Base-by-base conservation (phyloP, 2,888 invertebrate species). In the Pseudococcus jackbeardsleyi region DNA sequence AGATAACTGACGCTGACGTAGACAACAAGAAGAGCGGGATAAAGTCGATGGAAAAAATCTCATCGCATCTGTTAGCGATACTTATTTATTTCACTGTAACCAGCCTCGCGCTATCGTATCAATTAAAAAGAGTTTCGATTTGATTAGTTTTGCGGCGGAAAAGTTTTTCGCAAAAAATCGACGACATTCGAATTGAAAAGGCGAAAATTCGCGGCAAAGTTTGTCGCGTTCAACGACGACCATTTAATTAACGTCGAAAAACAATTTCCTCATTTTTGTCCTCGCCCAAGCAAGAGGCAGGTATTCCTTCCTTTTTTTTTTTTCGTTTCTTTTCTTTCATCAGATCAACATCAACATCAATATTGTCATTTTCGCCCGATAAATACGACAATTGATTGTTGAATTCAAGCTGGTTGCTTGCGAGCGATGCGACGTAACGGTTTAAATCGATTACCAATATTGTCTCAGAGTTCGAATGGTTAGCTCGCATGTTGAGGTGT, bases 111-210 rank as follows among this genome's bases (percentile, higher is more conserved):
- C 33, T 33, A 33, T 33, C 42, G 42, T 79, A 79, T 79, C 79
- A 79, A 79, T 79, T 79, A 79, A 79, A 79, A 79, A 79, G n/a
- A 42, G 17, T 42, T 46, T 79, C 42, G 42, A 42, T 26, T 46
- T 79, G 79, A 79, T 79, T 79, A 79, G 79, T 39, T 79, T 79
- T 11, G 79, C n/a, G 9, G 22, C 42, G 79, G 42, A 33, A 79
- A 42, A 79, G 42, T 42, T 79, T 79, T 46, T 19, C 26, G 33
- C 26, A 33, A 72, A 72, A 72, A 72, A 72, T 5, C 15, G 6
- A 33, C 68, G 68, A 64, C 64, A 12, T 22, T 64, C 64, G 64
- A 59, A 17, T 64, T 64, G 15, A 22, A 54, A 59, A 59, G 19
- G 19, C 59, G 19, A 59, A 59, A 59, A 59, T 59, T 59, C 59